Evolutionary conservation across 2,888 invertebrate genomes (phyloP).

Genomic region (Thalpophila matura): DNA sequence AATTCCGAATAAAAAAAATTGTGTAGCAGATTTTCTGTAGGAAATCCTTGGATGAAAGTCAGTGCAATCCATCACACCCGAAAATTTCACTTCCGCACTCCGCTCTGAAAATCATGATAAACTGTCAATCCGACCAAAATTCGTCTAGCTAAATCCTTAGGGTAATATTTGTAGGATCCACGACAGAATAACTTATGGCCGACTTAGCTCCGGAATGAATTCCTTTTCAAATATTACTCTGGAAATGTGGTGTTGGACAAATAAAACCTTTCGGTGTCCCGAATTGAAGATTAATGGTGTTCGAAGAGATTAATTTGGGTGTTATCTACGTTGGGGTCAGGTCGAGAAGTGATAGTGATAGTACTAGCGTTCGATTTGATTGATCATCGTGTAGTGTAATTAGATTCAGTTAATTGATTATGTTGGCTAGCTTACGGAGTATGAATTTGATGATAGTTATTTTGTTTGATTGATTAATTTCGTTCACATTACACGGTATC

Average conservation of each 20-base stretch:
- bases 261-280: conserved; percentile 64
- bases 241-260: conserved; percentile 64
- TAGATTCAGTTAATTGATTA: conserved; percentile 43
- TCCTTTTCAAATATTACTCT: conserved; percentile 63
- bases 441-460: conserved; percentile 19
- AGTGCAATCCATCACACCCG: conserved; percentile 1
- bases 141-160: conserved; percentile 55
- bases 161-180: conserved; percentile 65
- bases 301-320: conserved; percentile 57
- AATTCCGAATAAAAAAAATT: no score
- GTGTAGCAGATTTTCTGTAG: not conserved
- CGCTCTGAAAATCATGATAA: conserved; percentile 39
- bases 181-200: conserved; percentile 64
- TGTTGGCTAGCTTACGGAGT: conserved; percentile 9
- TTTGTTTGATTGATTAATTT: conserved; percentile 22
- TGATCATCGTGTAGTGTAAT: conserved; percentile 40
- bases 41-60: conserved; percentile 4
- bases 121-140: conserved; percentile 55
- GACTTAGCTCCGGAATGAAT: conserved; percentile 66
- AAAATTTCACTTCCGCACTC: conserved; percentile 18
- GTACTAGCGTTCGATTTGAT: conserved; percentile 39
- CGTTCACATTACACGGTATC: not conserved
- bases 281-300: conserved; percentile 60
- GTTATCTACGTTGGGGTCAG: conserved; percentile 49
- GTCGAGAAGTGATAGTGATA: conserved; percentile 50